These are phyloP conservation scores for Drosophila pseudoobscura DNA, from an alignment of 1,140 invertebrate genomes.

Conservation along the genomic window DNA sequence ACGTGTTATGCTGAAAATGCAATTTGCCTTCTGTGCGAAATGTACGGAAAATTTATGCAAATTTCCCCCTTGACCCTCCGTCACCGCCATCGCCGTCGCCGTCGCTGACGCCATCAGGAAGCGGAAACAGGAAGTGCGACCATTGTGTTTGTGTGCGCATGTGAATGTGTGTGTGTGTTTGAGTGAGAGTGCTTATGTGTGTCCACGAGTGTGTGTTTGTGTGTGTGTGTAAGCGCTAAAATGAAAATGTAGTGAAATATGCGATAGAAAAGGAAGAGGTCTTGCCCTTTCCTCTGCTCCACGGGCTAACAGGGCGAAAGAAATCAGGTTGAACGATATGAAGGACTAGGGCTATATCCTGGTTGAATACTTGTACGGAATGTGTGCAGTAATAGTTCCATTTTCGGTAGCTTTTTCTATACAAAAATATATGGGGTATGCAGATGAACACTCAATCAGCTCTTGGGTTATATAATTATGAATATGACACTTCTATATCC, in stretches of 20 bases:
- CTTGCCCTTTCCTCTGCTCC: neutral
- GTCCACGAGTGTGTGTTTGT: slow-evolving; percentile 12
- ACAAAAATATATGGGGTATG: too few relatives aligned
- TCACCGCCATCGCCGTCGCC: neutral
- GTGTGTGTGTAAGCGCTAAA: slow-evolving; percentile 56
- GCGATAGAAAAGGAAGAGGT: slow-evolving; percentile 41
- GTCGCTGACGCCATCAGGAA: slow-evolving; percentile 48
- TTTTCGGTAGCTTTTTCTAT: too few relatives aligned
- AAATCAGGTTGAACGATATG: neutral
- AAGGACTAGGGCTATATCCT: slow-evolving; percentile 2
- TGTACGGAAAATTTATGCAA: slow-evolving; percentile 81
- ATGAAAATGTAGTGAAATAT: slow-evolving; percentile 78
- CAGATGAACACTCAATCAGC: too few relatives aligned
- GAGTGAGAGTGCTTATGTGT: slow-evolving; percentile 25
- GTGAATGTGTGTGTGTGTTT: slow-evolving; percentile 22
- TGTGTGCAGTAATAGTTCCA: too few relatives aligned
- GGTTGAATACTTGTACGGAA: neutral
- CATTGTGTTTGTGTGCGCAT: slow-evolving; percentile 41
- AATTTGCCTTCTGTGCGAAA: slow-evolving; percentile 80
- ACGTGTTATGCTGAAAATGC: slow-evolving; percentile 80
- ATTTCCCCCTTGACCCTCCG: slow-evolving; percentile 68
- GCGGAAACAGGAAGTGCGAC: slow-evolving; percentile 78
- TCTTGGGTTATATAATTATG: too few relatives aligned
- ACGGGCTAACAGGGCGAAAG: neutral
- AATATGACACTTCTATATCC: too few relatives aligned